Evolutionary conservation across 2,888 invertebrate species (phyloP).

Genomic region (Neria commutata): DNA sequence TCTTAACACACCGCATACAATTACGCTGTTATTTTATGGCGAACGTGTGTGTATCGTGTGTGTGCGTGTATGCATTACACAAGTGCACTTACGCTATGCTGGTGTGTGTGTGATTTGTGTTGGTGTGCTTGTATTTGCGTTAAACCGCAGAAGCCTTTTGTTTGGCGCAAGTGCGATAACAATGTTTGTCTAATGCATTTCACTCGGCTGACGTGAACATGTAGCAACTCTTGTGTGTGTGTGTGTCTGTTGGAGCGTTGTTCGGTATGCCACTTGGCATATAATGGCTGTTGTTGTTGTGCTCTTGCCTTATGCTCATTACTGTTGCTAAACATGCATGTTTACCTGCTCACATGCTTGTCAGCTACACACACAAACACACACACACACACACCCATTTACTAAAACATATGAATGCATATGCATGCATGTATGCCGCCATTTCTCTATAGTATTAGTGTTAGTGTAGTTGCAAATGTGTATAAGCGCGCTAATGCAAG

Average conservation of each 20-base stretch:
- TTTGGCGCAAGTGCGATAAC: background rate
- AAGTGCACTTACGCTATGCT: background rate
- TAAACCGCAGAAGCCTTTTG: constrained; percentile 1
- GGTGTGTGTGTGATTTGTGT: background rate
- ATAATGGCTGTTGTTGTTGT: background rate
- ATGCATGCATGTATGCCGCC: too few relatives aligned
- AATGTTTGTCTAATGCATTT: background rate
- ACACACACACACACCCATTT: background rate
- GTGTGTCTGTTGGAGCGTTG: background rate
- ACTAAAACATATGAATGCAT: too few relatives aligned
- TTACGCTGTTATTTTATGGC: background rate
- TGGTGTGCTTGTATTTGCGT: background rate
- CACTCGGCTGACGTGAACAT: background rate
- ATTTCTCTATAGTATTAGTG: too few relatives aligned
- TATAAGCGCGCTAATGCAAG: too few relatives aligned
- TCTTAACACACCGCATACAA: background rate
- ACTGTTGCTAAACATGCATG: background rate
- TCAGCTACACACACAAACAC: background rate
- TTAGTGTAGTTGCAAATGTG: too few relatives aligned
- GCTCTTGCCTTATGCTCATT: too few relatives aligned
- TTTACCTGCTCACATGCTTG: too few relatives aligned
- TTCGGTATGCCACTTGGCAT: background rate
- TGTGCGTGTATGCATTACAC: background rate
- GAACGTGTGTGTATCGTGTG: background rate
- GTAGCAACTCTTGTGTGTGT: too few relatives aligned